A percentile compares a stretch with the other conserved stretches of the same genome.
phyloP scores from a whole-genome alignment of 2,888 invertebrate species.

The Magallana nippona region DNA sequence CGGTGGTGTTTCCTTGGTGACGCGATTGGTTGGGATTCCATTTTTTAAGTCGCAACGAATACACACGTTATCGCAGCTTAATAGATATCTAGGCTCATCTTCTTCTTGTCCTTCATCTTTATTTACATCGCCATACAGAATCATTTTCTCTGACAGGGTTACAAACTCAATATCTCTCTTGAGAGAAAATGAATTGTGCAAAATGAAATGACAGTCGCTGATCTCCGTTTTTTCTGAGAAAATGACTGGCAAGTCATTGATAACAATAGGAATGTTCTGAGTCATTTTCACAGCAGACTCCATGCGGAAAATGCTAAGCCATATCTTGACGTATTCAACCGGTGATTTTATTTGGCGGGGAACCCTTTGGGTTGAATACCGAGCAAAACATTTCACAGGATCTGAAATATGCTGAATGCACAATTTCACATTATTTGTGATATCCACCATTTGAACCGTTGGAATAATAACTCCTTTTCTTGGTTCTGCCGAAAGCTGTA shows the following conservation, averaged over 20 bases:
- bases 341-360: slow-evolving; percentile 41
- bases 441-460: slow-evolving; percentile 47
- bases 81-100: slow-evolving; percentile 25
- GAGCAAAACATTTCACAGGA: slow-evolving; percentile 51
- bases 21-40: neutral
- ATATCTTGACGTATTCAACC: slow-evolving; percentile 49
- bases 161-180: slow-evolving; percentile 52
- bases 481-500: slow-evolving; percentile 52
- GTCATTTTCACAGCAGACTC: slow-evolving; percentile 52
- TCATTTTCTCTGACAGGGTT: slow-evolving; percentile 26
- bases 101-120: slow-evolving; percentile 12
- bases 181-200: slow-evolving; percentile 46
- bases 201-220: slow-evolving; percentile 41
- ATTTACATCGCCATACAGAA: slow-evolving; percentile 33
- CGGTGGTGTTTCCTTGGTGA: neutral
- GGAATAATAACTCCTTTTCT: slow-evolving; percentile 50
- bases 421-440: slow-evolving; percentile 51
- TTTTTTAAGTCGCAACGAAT: slow-evolving; percentile 39
- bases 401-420: slow-evolving; percentile 53
- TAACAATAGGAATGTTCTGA: slow-evolving; percentile 41
- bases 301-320: slow-evolving; percentile 55
- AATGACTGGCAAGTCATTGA: slow-evolving; percentile 53
- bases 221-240: slow-evolving; percentile 41
- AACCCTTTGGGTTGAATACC: slow-evolving; percentile 48
- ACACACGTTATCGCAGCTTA: slow-evolving; percentile 47